Evolutionary conservation across 30 jellyfish, hydroid and myxozoan species (phyloP).

Genomic region (Aurelia coerulea): DNA sequence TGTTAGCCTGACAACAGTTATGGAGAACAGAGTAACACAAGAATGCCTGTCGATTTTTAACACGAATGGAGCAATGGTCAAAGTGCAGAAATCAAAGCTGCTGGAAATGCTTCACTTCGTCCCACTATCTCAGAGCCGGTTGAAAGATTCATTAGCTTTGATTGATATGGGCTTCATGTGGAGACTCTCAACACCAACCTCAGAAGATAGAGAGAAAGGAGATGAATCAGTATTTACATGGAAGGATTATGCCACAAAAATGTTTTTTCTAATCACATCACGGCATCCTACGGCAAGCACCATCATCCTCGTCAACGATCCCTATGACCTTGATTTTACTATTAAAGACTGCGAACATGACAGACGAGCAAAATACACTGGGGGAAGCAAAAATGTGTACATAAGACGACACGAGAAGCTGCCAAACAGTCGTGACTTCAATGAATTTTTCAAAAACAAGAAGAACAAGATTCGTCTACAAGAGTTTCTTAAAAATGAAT

Average conservation of each 20-base stretch:
- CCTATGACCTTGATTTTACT: slow-evolving; percentile 36
- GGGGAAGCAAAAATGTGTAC: slow-evolving; percentile 33
- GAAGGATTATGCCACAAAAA: too few species aligned
- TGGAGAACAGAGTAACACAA: slow-evolving; percentile 52
- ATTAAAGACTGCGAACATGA: slow-evolving; percentile 26
- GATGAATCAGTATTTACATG: too few species aligned
- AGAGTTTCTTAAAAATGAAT: slow-evolving; percentile 38
- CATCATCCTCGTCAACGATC: slow-evolving; percentile 56
- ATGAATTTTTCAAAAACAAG: slow-evolving; percentile 34
- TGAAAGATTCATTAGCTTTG: too few species aligned
- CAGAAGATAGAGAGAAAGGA: too few species aligned
- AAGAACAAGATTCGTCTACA: slow-evolving; percentile 47
- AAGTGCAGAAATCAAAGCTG: slow-evolving; percentile 37
- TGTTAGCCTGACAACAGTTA: slow-evolving; percentile 51
- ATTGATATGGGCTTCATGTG: too few species aligned
- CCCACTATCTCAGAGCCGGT: too few species aligned
- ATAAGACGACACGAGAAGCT: slow-evolving; percentile 17
- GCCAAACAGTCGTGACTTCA: slow-evolving; percentile 30
- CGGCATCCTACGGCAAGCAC: slow-evolving; percentile 35
- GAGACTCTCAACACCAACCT: too few species aligned
- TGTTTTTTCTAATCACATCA: too few species aligned
- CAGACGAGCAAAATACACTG: slow-evolving; percentile 34
- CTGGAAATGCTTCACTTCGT: too few species aligned
- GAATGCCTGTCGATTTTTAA: slow-evolving; percentile 56
- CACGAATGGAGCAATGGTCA: slow-evolving; percentile 51